These are phyloP conservation scores for Cotesia congregata DNA, from an alignment of 2,888 invertebrate species.

Conservation along the genomic window DNA sequence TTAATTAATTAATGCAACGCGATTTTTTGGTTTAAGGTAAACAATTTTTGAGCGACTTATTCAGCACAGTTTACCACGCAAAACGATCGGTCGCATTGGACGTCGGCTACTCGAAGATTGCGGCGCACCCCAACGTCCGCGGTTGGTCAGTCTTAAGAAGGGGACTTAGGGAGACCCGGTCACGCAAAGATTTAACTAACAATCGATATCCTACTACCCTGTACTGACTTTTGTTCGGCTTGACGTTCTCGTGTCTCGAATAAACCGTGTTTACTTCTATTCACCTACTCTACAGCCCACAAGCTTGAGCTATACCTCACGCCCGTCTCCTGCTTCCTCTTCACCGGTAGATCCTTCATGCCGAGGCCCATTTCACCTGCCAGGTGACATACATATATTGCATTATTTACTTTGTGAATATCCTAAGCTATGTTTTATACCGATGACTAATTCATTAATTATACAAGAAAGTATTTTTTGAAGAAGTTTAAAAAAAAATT, in stretches of 20 bases:
- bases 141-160: constrained; percentile 60
- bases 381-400: background rate
- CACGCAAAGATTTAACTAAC: constrained; percentile 65
- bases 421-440: background rate
- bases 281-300: constrained; percentile 19
- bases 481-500: too few species aligned
- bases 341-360: background rate
- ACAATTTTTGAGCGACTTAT: too few species aligned
- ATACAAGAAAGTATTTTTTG: too few species aligned
- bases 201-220: constrained; percentile 52
- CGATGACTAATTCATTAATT: too few species aligned
- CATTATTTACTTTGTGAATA: background rate
- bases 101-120: constrained; percentile 59
- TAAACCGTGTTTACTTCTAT: constrained; percentile 27
- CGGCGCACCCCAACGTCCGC: constrained; percentile 60
- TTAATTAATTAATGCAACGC: too few species aligned
- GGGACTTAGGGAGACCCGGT: constrained; percentile 50
- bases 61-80: background rate
- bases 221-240: constrained; percentile 32
- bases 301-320: background rate
- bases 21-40: too few species aligned
- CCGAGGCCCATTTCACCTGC: background rate
- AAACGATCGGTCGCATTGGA: constrained; percentile 43
- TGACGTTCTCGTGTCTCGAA: constrained; percentile 20
- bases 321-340: background rate